These are phyloP conservation scores for Tolypeutes matacus DNA, from an alignment of 2,797 vertebrate species.

Conservation along the genomic window DNA sequence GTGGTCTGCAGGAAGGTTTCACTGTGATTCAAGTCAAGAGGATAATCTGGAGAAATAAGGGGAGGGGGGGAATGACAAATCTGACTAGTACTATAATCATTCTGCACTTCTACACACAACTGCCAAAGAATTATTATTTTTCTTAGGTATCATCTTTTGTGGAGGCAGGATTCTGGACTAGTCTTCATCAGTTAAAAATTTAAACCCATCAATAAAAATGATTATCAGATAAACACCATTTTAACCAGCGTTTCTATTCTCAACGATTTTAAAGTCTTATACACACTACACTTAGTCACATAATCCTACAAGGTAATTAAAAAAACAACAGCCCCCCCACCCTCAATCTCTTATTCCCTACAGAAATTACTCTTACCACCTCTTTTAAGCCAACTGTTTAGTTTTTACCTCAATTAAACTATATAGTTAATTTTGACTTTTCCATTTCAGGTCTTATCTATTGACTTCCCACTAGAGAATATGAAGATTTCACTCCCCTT, in stretches of 20 bases:
- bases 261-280: not conserved
- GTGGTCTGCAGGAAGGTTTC: slow-evolving; percentile 93
- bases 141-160: not conserved
- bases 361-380: not conserved
- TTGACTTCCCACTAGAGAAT: too few species aligned
- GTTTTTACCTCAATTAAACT: not conserved
- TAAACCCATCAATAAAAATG: not conserved
- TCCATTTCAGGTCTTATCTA: too few species aligned
- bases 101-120: not conserved
- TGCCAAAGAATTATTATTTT: too few species aligned
- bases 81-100: not conserved
- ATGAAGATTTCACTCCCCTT: not conserved
- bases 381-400: not conserved
- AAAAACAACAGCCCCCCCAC: not conserved
- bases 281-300: not conserved
- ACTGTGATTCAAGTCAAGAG: slow-evolving; percentile 95
- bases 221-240: not conserved
- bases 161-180: not conserved
- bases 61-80: not conserved
- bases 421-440: fast-evolving
- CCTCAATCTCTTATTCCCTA: not conserved
- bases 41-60: slow-evolving; percentile 90
- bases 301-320: not conserved
- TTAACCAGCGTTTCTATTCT: not conserved
- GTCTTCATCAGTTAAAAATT: not conserved